Base-by-base conservation (phyloP, 2,888 invertebrate species). In the Aplocera efformata region DNA sequence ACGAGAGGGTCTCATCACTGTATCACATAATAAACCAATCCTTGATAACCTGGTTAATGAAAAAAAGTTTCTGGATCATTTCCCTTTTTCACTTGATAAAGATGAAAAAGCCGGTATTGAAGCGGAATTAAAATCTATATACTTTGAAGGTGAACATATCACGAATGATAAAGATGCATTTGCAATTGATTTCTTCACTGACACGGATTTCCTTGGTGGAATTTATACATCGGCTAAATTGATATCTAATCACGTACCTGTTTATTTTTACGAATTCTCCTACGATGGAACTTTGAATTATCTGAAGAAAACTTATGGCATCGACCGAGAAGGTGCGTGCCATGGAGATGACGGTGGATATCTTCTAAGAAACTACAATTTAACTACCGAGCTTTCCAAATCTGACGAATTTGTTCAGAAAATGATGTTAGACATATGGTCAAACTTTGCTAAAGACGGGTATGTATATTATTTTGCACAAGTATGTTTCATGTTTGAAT, bases 331-430 rank as follows among this genome's bases (percentile, higher is more conserved):
- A 50, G 92, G 92, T 1, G 88, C 90, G 0, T 88, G 89, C 23
- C 92, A 92, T 58, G 89, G 80, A 0, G 92, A 92, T 50, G 92
- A 92, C 0, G 67, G 90, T 0, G 89, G 89, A 7, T 92, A 92
- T 52, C 43, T 92, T 1, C 84, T 92, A 17, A 90, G 86, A 41
- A 62, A 59, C 28, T 48, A 55, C 1, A 50, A 66, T 10, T 50
- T 83, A 1, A 59, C 59, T 0, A 63, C 58, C 3, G 51, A 68
- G 22, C 46, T 73, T 6, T 61, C 67, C 7, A 63, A 70, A 17
- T 67, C 63, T 2, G 88, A 84, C 50, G 62, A 56, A 46, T 41
- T 76, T 10, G 75, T 90, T 6, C 72, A 85, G 3, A 67, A 82
- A 11, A 74, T 79, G 13, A 70, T 92, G 58, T 76, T 86, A n/a